These are phyloP conservation scores for Crenichthys baileyi DNA, from an alignment of 2,797 vertebrate genomes.

Conservation along the genomic window DNA sequence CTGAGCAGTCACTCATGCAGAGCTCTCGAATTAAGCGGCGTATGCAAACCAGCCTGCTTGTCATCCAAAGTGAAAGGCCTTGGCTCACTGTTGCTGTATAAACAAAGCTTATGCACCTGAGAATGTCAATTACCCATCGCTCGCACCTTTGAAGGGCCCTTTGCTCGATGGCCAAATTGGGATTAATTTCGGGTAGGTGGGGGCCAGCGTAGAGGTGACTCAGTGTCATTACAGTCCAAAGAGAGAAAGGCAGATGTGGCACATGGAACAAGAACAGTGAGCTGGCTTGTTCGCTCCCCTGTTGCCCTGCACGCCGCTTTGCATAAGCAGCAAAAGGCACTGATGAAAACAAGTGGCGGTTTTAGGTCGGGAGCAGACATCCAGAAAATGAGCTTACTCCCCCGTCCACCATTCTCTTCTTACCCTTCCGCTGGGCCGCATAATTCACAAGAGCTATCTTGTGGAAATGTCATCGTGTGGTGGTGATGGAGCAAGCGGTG, in stretches of 20 bases:
- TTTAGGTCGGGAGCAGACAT: conserved; percentile 79
- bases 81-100: conserved; percentile 71
- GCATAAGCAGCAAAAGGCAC: conserved; percentile 76
- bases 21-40: conserved; percentile 65
- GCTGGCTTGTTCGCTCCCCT: conserved; percentile 73
- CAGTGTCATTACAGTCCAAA: conserved; percentile 63
- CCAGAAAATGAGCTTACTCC: conserved; percentile 76
- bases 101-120: conserved; percentile 77
- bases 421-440: conserved; percentile 74
- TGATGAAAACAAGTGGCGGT: conserved; percentile 82
- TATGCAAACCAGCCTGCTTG: conserved; percentile 69
- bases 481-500: conserved; percentile 71
- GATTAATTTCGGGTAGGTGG: conserved; percentile 77
- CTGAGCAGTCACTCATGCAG: conserved; percentile 77
- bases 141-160: conserved; percentile 58
- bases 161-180: conserved; percentile 77
- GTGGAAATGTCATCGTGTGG: conserved; percentile 81
- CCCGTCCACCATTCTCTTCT: conserved; percentile 54
- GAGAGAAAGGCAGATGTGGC: conserved; percentile 50
- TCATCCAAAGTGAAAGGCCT: conserved; percentile 66
- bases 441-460: conserved; percentile 80
- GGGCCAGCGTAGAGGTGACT: conserved; percentile 73
- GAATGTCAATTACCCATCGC: conserved; percentile 77
- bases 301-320: conserved; percentile 71
- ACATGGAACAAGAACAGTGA: conserved; percentile 61